Conservation (phyloP, 37 sponge, comb jelly and placozoan genomes). For the Tethya wilhelma region DNA sequence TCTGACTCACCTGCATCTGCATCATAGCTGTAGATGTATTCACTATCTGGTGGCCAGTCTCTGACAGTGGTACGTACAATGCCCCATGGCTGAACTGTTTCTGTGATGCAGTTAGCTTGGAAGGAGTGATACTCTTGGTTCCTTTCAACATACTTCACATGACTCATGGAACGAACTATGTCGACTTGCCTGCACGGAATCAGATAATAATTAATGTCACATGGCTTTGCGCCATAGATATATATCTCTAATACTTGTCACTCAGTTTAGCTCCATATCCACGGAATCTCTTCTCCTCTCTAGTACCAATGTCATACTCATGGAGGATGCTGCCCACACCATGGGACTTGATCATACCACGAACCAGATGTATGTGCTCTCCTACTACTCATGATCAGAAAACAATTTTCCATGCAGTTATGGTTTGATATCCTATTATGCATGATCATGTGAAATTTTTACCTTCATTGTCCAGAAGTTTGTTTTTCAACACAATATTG, state of each 20-base stretch:
- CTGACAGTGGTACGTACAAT: slow-evolving; percentile 30
- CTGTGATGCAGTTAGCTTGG: slow-evolving; percentile 8
- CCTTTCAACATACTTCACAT: slow-evolving; percentile 47
- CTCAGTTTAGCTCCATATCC: slow-evolving; percentile 42
- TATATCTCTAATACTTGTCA: slow-evolving; percentile 25
- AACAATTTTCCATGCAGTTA: background rate
- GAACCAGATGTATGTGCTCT: slow-evolving; percentile 9
- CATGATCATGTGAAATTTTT: background rate
- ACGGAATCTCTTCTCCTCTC: slow-evolving; percentile 9
- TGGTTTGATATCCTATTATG: too few relatives aligned
- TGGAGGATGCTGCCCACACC: background rate
- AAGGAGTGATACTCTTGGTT: slow-evolving; percentile 18
- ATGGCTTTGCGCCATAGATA: background rate
- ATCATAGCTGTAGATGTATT: slow-evolving; percentile 24
- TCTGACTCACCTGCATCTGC: background rate
- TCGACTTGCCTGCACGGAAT: slow-evolving; percentile 24
- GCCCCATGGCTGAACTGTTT: slow-evolving; percentile 46
- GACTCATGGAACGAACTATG: slow-evolving; percentile 26
- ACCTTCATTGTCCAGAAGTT: slow-evolving; percentile 12
- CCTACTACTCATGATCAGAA: background rate
- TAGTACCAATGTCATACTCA: slow-evolving; percentile 26
- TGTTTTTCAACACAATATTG: slow-evolving; percentile 25
- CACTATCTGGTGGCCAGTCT: background rate
- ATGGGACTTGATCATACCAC: slow-evolving; percentile 7
- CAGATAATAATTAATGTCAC: background rate